A percentile compares a stretch with the other conserved stretches of the same genome.
These are phyloP conservation scores for Ichneumoninae sp. DNA, from an alignment of 2,888 invertebrate species.

Conservation along the genomic window DNA sequence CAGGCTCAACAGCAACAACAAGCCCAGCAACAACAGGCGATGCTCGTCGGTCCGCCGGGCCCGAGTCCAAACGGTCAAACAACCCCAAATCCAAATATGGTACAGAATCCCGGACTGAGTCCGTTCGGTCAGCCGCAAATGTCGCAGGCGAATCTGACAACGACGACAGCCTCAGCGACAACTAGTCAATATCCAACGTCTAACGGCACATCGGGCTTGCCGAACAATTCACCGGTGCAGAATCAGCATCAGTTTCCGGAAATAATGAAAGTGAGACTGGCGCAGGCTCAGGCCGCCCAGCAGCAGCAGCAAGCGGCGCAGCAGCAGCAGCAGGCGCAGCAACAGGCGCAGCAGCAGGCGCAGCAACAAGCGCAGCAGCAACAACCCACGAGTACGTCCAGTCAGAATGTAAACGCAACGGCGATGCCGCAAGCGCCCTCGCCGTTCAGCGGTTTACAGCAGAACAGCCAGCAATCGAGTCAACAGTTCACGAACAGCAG, in stretches of 20 bases:
- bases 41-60: slow-evolving; percentile 90
- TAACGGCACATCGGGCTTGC: slow-evolving; percentile 86
- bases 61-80: slow-evolving; percentile 90
- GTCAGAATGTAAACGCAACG: slow-evolving; percentile 77
- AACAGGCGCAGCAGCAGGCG: slow-evolving; percentile 62
- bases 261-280: slow-evolving; percentile 87
- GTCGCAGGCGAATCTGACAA: slow-evolving; percentile 86
- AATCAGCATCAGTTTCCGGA: slow-evolving; percentile 86
- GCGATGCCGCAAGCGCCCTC: slow-evolving; percentile 85
- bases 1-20: slow-evolving; percentile 79
- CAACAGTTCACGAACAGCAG: slow-evolving; percentile 83
- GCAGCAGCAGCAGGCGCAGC: too few relatives aligned
- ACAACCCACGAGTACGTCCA: slow-evolving; percentile 81
- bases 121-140: slow-evolving; percentile 89
- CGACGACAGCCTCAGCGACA: slow-evolving; percentile 85
- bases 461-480: slow-evolving; percentile 79
- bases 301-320: slow-evolving; percentile 76
- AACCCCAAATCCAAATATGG: slow-evolving; percentile 86
- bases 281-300: slow-evolving; percentile 79
- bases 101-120: slow-evolving; percentile 89
- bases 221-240: slow-evolving; percentile 85
- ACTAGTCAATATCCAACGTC: slow-evolving; percentile 86
- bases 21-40: slow-evolving; percentile 85
- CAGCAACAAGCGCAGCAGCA: slow-evolving; percentile 67
- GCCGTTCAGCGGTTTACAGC: slow-evolving; percentile 85